Conservation (phyloP, 2,888 invertebrate genomes). For the Elegia similella region DNA sequence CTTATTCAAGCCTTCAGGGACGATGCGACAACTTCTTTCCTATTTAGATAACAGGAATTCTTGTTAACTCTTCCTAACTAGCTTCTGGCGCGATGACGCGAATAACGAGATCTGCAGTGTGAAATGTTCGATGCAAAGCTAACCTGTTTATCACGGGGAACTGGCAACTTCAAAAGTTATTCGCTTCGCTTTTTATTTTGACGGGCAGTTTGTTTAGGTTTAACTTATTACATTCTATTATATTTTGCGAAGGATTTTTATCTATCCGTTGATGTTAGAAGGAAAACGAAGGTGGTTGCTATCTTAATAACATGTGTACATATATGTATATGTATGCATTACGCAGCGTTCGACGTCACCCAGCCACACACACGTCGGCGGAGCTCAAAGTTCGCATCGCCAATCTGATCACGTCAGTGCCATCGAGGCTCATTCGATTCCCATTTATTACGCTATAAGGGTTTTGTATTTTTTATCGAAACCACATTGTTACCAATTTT, state of each 20-base stretch:
- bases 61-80: conserved; percentile 44
- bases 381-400: conserved; percentile 45
- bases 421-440: conserved; percentile 54
- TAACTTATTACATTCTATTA: background rate
- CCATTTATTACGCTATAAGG: conserved; percentile 55
- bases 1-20: conserved; percentile 35
- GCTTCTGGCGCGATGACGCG: conserved; percentile 29
- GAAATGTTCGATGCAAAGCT: conserved; percentile 16
- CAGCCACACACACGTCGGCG: conserved; percentile 30
- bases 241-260: background rate
- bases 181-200: conserved; percentile 5
- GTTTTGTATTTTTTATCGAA: conserved; percentile 41
- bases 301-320: no score
- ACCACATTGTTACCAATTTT: conserved; percentile 25
- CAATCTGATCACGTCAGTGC: conserved; percentile 54
- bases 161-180: conserved; percentile 19
- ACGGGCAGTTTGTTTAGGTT: background rate
- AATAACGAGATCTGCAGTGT: conserved; percentile 23
- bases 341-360: conserved; percentile 6
- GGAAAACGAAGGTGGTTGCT: no score
- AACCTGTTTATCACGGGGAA: conserved; percentile 20
- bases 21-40: conserved; percentile 33
- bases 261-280: background rate
- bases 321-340: background rate
- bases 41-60: conserved; percentile 43